Percentiles rank a stretch among this genome's conserved stretches.
These are phyloP conservation scores for Lucilia cuprina DNA, from an alignment of 1,140 invertebrate species.

Conservation along the genomic window DNA sequence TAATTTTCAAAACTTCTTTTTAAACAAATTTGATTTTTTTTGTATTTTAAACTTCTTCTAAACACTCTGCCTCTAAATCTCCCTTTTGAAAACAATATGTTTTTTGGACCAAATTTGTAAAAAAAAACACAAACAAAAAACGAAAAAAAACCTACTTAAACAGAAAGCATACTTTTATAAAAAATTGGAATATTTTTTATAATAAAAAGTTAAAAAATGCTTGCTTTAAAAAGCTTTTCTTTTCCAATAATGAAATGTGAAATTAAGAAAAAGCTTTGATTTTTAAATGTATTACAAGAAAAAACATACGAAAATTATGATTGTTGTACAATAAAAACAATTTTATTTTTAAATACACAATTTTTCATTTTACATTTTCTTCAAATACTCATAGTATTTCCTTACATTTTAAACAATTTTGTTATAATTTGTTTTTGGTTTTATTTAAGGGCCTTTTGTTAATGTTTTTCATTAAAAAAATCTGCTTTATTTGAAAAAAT, in stretches of 20 bases:
- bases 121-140: background rate
- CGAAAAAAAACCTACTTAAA: background rate
- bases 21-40: background rate
- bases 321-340: background rate
- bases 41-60: background rate
- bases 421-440: background rate
- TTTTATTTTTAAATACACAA: background rate
- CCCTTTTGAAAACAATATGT: background rate
- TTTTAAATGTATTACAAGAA: background rate
- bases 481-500: no score
- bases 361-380: background rate
- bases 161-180: slow-evolving; percentile 3
- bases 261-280: background rate
- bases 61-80: slow-evolving; percentile 28
- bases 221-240: background rate
- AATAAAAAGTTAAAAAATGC: background rate
- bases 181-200: slow-evolving; percentile 4
- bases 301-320: background rate
- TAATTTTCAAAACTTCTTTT: background rate
- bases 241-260: background rate
- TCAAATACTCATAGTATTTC: background rate
- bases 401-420: background rate
- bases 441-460: background rate
- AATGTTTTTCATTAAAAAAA: background rate
- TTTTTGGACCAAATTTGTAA: slow-evolving; percentile 11